Percentiles rank a stretch among this genome's conserved stretches.
Evolutionary conservation across 1,140 invertebrate species (phyloP).

Genomic region (Psilanteris sp.): DNA sequence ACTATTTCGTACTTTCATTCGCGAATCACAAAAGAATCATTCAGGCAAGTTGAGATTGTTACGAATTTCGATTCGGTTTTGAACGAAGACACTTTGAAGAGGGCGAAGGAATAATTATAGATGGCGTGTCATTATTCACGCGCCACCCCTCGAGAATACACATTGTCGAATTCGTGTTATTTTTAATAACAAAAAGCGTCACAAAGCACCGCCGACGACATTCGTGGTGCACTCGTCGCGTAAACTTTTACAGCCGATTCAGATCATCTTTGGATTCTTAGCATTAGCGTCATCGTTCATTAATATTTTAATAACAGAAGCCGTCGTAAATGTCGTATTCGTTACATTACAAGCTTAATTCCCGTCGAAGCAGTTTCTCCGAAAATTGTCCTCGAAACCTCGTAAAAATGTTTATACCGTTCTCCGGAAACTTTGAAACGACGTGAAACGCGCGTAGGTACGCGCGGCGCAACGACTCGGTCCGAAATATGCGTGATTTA

Average conservation of each 20-base stretch:
- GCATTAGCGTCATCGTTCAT: conserved; percentile 23
- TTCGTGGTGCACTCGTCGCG: too few species aligned
- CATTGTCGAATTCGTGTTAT: too few species aligned
- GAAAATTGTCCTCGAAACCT: conserved; percentile 34
- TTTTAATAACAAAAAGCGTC: too few species aligned
- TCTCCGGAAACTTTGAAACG: conserved; percentile 43
- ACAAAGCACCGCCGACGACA: too few species aligned
- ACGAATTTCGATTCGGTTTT: too few species aligned
- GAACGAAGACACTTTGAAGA: too few species aligned
- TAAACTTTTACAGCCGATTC: conserved; percentile 3
- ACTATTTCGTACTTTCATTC: too few species aligned
- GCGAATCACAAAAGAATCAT: too few species aligned
- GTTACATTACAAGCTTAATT: conserved; percentile 26
- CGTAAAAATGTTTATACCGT: conserved; percentile 53
- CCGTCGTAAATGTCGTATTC: conserved; percentile 24
- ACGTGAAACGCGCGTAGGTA: conserved; percentile 13
- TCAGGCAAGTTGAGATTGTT: too few species aligned
- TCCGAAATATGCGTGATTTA: conserved; percentile 56
- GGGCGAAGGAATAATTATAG: too few species aligned
- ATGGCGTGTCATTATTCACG: too few species aligned
- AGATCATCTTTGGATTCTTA: conserved; percentile 11
- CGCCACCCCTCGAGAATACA: too few species aligned
- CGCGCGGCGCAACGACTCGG: conserved; percentile 13
- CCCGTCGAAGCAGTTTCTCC: conserved; percentile 16
- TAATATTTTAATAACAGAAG: conserved; percentile 30